phyloP scores from a whole-genome alignment of 2,113 vertebrate genomes.

The Channa maculata region DNA sequence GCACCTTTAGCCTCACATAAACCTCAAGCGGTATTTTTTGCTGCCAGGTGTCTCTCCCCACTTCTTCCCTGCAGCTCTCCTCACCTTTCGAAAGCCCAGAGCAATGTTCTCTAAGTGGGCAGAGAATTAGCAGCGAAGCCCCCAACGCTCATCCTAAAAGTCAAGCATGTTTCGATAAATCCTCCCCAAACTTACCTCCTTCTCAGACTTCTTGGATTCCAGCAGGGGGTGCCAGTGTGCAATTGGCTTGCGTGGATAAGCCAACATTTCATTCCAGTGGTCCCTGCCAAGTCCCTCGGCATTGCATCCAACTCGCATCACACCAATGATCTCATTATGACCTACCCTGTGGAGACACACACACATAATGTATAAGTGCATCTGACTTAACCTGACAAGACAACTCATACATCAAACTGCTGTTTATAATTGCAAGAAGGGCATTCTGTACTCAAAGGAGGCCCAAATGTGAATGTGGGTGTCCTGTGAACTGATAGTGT shows the following conservation, averaged over 20 bases:
- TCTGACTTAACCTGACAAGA: conserved; percentile 48
- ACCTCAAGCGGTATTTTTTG: background rate
- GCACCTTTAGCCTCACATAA: background rate
- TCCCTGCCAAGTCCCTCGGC: conserved; percentile 95
- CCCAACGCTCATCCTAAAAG: background rate
- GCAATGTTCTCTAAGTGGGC: background rate
- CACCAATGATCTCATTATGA: conserved; percentile 97
- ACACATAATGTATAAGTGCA: background rate
- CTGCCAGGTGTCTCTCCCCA: background rate
- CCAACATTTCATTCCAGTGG: conserved; percentile 99
- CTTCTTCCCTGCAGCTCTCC: background rate
- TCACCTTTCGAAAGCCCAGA: background rate
- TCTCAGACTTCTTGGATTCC: conserved; percentile 97
- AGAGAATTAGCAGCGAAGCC: background rate
- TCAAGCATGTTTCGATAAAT: background rate
- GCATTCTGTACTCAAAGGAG: conserved; percentile 32
- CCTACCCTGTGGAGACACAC: conserved; percentile 88
- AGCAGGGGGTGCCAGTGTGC: conserved; percentile 97
- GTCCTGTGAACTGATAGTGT: background rate
- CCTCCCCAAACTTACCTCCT: conserved; percentile 85
- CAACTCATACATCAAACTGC: conserved; percentile 20
- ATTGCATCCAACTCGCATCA: conserved; percentile 90
- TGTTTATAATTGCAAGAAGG: conserved; percentile 21
- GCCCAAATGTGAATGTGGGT: conserved; percentile 20
- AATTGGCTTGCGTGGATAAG: conserved; percentile 96